phyloP scores from a whole-genome alignment of 2,888 invertebrate genomes.

The Timema podura region DNA sequence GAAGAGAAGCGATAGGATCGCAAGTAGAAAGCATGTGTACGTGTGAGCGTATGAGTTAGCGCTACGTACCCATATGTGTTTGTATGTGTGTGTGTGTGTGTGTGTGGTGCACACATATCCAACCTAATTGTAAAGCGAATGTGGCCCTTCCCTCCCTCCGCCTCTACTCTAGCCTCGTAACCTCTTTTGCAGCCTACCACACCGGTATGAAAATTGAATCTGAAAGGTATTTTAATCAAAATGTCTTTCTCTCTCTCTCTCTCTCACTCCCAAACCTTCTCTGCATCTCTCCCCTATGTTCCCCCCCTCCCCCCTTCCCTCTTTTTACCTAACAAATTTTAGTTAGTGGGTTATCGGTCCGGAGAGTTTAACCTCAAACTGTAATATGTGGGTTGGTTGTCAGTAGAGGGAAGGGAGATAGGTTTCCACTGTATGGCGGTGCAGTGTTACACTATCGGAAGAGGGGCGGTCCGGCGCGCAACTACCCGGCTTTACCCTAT shows the following conservation, averaged over 20 bases:
- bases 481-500: too few relatives aligned
- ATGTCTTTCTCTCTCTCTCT: constrained; percentile 7
- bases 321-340: constrained; percentile 6
- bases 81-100: not conserved
- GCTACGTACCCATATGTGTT: not conserved
- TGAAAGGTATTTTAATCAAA: constrained; percentile 30
- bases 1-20: not conserved
- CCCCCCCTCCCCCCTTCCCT: not conserved
- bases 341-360: not conserved
- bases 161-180: constrained; percentile 9
- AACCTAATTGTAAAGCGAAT: constrained; percentile 19
- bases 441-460: too few relatives aligned
- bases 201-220: constrained; percentile 25
- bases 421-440: too few relatives aligned
- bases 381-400: not conserved
- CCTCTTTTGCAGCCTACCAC: not conserved
- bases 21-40: too few relatives aligned
- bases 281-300: not conserved
- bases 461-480: too few relatives aligned
- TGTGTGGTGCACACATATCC: not conserved
- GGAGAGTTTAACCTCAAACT: constrained; percentile 4
- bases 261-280: not conserved
- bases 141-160: constrained; percentile 2
- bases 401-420: too few relatives aligned
- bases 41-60: not conserved